These are phyloP conservation scores for Furcula furcula DNA, from an alignment of 2,888 invertebrate species.

Conservation along the genomic window DNA sequence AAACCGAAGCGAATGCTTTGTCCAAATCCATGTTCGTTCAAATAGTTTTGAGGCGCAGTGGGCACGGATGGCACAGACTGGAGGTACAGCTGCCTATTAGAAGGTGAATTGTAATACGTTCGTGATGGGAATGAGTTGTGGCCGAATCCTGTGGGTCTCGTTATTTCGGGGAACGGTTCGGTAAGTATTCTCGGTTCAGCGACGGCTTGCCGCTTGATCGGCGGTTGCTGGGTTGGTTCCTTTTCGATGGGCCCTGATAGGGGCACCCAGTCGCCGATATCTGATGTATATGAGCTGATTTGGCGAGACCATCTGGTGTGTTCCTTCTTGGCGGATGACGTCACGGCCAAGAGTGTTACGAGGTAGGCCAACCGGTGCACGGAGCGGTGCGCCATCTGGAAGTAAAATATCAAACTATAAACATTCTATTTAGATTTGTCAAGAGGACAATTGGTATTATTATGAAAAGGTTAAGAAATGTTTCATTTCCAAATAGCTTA, in stretches of 20 bases:
- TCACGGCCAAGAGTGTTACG: slow-evolving; percentile 43
- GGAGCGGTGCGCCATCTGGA: slow-evolving; percentile 66
- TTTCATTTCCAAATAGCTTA: too few species aligned
- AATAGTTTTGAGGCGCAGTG: slow-evolving; percentile 70
- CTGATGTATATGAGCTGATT: slow-evolving; percentile 71
- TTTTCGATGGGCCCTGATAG: slow-evolving; percentile 57
- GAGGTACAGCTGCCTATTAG: slow-evolving; percentile 64
- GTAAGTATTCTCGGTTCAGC: slow-evolving; percentile 72
- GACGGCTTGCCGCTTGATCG: slow-evolving; percentile 65
- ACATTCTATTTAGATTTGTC: neutral
- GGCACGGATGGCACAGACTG: slow-evolving; percentile 66
- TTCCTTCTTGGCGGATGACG: slow-evolving; percentile 45
- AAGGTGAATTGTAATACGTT: slow-evolving; percentile 51
- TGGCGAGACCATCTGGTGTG: slow-evolving; percentile 74
- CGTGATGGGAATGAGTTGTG: slow-evolving; percentile 60
- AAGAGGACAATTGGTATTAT: too few species aligned
- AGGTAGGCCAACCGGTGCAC: slow-evolving; percentile 49
- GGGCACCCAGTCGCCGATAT: slow-evolving; percentile 74
- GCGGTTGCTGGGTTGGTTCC: slow-evolving; percentile 38
- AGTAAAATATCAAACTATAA: slow-evolving; percentile 17
- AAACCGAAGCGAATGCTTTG: slow-evolving; percentile 68
- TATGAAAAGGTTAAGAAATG: too few species aligned
- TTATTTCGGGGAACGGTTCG: slow-evolving; percentile 62
- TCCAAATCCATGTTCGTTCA: slow-evolving; percentile 69
- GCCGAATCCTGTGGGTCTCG: slow-evolving; percentile 50